Evolutionary conservation across 2,797 vertebrate genomes (phyloP), one percentile per base, ranked within the genome.

Genomic region (Nothura maculosa): DNA sequence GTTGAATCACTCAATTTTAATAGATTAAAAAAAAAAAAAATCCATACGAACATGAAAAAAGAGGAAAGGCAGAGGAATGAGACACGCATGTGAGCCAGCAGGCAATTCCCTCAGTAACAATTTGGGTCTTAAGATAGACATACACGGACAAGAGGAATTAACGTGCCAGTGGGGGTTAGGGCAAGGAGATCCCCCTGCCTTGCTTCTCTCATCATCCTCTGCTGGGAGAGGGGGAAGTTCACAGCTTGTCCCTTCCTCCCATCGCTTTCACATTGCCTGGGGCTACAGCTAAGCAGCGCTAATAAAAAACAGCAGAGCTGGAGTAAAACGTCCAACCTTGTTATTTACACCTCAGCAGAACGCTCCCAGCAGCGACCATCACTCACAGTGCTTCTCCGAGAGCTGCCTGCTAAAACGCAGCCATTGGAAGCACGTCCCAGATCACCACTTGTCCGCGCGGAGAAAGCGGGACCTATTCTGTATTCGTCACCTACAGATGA

Each of bases 331-430:
- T 95, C 96, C 73, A 92, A 57, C 85, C 85, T 80, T 40, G 84
- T 95, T 96, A 94, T 89, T 97, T 87, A 94, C 94, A 95, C 91
- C 93, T 88, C 91, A 92, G 91, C 85, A 92, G 87, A 93, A 89
- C 0, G 30, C 90, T 94, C 42, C 85, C 86, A 91, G 94, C 94
- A 84, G 9, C 79, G 18, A 54, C 19, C 1, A 22, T 47, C 45
- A 48, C 15, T 78, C 74, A 61, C 64, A 76, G 1, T 0, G 85
- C 82, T 77, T 17, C 92, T 87, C 70, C 52, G 34, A 60, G 89
- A 86, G 64, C 66, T 0, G 6, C 79, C 82, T 62, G 69, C 81
- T 24, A 63, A 48, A 0, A 0, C 42, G 12, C 9, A 38, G 21
- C 73, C 90, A 78, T 11, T 10, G 48, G 80, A 57, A 93, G 52